A percentile compares a stretch with the other conserved stretches of the same genome.
Evolutionary conservation across 2,888 invertebrate genomes (phyloP).

Genomic region (Mythimna ferrago): DNA sequence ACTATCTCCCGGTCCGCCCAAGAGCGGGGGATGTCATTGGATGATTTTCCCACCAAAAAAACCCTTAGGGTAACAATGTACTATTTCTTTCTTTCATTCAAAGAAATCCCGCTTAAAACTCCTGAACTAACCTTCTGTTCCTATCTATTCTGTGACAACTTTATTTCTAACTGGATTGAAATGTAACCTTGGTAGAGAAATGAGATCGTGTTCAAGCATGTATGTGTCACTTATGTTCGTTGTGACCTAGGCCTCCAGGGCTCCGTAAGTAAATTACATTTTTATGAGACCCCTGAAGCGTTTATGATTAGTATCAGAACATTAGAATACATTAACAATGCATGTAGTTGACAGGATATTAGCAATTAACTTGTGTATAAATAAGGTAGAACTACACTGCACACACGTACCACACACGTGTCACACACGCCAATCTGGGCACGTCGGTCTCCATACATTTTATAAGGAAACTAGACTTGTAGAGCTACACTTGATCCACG

Average conservation of each 20-base stretch:
- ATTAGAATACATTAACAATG: constrained; percentile 7
- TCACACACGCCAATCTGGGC: too few relatives aligned
- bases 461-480: too few relatives aligned
- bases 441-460: too few relatives aligned
- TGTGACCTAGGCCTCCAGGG: constrained; percentile 37
- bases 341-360: neutral
- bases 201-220: constrained; percentile 6
- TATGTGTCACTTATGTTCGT: constrained; percentile 4
- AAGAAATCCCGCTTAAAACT: too few relatives aligned
- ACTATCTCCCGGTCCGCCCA: too few relatives aligned
- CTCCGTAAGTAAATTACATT: constrained; percentile 9
- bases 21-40: too few relatives aligned
- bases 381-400: too few relatives aligned
- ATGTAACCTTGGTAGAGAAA: constrained; percentile 44
- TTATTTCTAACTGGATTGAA: neutral
- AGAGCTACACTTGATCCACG: too few relatives aligned
- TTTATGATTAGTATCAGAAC: constrained; percentile 30
- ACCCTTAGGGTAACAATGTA: too few relatives aligned
- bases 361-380: neutral
- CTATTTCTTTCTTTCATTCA: too few relatives aligned
- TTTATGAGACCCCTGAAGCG: constrained; percentile 28
- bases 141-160: neutral
- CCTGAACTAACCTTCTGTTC: neutral
- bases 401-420: too few relatives aligned
- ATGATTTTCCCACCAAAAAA: too few relatives aligned